Evolutionary conservation across 2,113 vertebrate species (phyloP).

Genomic region (Fulica atra): DNA sequence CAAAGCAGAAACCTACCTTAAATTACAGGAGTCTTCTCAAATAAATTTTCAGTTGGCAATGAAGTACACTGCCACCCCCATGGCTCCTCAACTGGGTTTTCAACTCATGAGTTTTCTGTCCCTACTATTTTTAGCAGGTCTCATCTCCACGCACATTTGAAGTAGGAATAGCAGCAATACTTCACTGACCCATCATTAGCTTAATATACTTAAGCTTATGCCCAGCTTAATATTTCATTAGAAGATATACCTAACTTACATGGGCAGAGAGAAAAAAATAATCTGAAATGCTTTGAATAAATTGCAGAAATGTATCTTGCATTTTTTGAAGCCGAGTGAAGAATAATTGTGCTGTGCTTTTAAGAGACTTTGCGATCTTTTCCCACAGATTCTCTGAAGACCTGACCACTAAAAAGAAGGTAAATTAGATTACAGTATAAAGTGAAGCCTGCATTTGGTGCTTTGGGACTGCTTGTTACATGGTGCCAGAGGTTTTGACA

Average conservation of each 20-base stretch:
- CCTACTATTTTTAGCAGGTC: neutral
- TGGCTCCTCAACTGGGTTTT: neutral
- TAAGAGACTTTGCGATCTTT: neutral
- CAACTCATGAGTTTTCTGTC: neutral
- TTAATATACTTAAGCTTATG: neutral
- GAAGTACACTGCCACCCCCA: neutral
- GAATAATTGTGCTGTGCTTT: neutral
- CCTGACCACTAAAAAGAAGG: neutral
- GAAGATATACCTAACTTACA: neutral
- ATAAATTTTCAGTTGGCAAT: neutral
- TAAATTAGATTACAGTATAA: slow-evolving; percentile 17
- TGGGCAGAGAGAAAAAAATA: neutral
- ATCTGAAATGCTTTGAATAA: neutral
- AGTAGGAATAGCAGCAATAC: neutral
- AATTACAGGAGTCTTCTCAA: neutral
- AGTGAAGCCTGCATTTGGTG: neutral
- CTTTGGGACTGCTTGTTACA: neutral
- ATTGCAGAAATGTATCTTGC: neutral
- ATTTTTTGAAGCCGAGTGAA: neutral
- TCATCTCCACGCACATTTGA: neutral
- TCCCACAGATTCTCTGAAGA: neutral
- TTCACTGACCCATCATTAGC: neutral
- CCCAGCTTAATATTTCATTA: neutral
- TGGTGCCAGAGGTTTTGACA: neutral
- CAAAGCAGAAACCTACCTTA: neutral